phyloP scores from a whole-genome alignment of 1,140 invertebrate species.

The Andrena cerasifolii region DNA sequence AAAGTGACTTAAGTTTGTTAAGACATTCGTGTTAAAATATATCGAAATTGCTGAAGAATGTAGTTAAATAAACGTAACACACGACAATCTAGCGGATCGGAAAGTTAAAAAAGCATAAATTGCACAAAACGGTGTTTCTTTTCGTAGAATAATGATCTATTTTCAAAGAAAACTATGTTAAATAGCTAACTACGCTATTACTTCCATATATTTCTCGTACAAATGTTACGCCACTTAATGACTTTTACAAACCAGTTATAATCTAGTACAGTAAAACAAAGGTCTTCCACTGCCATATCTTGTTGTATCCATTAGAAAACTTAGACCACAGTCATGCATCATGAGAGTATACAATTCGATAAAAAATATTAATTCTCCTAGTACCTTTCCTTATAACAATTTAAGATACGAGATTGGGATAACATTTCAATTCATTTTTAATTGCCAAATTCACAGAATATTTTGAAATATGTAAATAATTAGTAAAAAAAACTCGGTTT shows the following conservation, averaged over 20 bases:
- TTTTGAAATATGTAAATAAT: neutral
- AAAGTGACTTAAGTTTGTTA: neutral
- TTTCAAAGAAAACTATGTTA: neutral
- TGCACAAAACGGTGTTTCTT: constrained; percentile 29
- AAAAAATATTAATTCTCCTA: neutral
- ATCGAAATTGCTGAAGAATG: neutral
- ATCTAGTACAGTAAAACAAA: constrained; percentile 16
- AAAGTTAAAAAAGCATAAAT: constrained; percentile 39
- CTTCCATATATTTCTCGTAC: neutral
- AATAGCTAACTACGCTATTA: neutral
- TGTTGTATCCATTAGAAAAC: constrained; percentile 9
- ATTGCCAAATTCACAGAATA: neutral
- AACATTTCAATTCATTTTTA: neutral
- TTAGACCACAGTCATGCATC: neutral
- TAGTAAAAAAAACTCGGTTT: constrained; percentile 3
- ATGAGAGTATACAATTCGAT: neutral
- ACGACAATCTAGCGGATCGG: neutral
- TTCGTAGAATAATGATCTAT: neutral
- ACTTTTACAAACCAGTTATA: neutral
- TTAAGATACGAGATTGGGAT: neutral
- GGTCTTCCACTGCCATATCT: constrained; percentile 31
- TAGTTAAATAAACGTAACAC: neutral
- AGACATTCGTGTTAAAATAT: neutral
- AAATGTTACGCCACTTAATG: neutral
- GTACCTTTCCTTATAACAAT: neutral